These are phyloP conservation scores for Harlomillsia oculata DNA, from an alignment of 1,140 invertebrate species.

Conservation along the genomic window DNA sequence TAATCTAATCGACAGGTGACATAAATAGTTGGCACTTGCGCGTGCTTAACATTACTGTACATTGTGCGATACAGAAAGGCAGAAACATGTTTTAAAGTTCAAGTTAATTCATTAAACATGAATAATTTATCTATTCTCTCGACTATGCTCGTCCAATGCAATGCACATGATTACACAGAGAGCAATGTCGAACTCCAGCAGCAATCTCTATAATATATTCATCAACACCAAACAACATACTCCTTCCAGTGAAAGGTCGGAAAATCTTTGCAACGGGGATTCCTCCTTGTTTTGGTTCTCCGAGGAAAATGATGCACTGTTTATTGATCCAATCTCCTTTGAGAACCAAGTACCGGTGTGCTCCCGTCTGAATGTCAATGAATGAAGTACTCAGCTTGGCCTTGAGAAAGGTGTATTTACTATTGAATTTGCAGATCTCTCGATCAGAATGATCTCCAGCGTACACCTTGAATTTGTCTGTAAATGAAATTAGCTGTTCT, in stretches of 20 bases:
- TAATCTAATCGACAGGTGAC: too few relatives aligned
- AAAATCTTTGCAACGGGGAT: constrained; percentile 22
- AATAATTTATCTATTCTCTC: too few relatives aligned
- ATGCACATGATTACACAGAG: constrained; percentile 27
- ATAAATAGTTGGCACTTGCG: too few relatives aligned
- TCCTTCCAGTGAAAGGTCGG: constrained; percentile 11
- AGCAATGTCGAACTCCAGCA: constrained; percentile 24
- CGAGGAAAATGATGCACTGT: constrained; percentile 15
- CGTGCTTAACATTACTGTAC: too few relatives aligned
- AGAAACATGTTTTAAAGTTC: too few relatives aligned
- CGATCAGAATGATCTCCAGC: constrained; percentile 14
- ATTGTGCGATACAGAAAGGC: too few relatives aligned
- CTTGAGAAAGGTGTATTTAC: constrained; percentile 17
- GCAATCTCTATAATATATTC: constrained; percentile 28
- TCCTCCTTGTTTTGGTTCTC: constrained; percentile 25
- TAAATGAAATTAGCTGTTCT: constrained; percentile 20
- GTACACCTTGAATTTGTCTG: constrained; percentile 25
- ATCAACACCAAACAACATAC: constrained; percentile 17
- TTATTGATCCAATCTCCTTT: constrained; percentile 30
- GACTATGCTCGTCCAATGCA: constrained; percentile 24
- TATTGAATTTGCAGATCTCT: constrained; percentile 25
- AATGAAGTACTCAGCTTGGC: constrained; percentile 17
- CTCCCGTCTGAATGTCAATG: constrained; percentile 10
- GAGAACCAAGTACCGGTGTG: constrained; percentile 6
- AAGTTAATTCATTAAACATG: constrained; percentile 14